Evolutionary conservation across 2,113 vertebrate species (phyloP).

Genomic region (Porphyrio hochstetteri): DNA sequence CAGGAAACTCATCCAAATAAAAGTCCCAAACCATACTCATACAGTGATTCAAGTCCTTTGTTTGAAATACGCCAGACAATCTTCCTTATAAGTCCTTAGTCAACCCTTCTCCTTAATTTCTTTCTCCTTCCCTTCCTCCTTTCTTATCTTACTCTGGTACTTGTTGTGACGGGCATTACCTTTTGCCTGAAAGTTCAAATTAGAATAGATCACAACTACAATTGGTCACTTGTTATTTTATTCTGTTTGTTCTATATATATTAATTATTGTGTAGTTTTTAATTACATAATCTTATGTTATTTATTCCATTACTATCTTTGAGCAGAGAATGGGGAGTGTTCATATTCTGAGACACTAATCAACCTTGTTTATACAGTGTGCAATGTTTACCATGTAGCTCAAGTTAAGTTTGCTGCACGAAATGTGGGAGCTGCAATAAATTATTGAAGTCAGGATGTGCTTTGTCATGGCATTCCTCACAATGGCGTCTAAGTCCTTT

Average conservation of each 20-base stretch:
- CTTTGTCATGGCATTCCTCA: background rate
- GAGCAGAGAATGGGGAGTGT: background rate
- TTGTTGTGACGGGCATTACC: background rate
- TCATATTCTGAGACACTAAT: background rate
- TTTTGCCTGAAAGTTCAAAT: background rate
- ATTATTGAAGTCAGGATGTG: background rate
- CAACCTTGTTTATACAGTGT: fast-evolving
- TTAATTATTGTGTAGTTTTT: background rate
- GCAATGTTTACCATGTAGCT: background rate
- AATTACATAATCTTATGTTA: background rate
- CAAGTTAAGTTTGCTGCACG: background rate
- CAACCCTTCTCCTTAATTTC: background rate
- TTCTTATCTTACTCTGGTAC: background rate
- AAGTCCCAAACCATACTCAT: background rate
- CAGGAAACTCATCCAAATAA: background rate
- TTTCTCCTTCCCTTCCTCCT: background rate
- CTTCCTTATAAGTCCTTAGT: background rate
- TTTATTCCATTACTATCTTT: background rate
- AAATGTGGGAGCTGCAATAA: background rate
- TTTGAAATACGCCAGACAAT: background rate
- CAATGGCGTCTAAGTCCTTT: background rate
- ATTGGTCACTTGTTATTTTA: background rate
- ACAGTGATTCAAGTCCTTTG: background rate
- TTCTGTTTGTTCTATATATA: background rate
- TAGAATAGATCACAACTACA: background rate